A percentile compares a stretch with the other conserved stretches of the same genome.
These are phyloP conservation scores for Vandiemenella viatica DNA, from an alignment of 2,888 invertebrate species.

Conservation along the genomic window DNA sequence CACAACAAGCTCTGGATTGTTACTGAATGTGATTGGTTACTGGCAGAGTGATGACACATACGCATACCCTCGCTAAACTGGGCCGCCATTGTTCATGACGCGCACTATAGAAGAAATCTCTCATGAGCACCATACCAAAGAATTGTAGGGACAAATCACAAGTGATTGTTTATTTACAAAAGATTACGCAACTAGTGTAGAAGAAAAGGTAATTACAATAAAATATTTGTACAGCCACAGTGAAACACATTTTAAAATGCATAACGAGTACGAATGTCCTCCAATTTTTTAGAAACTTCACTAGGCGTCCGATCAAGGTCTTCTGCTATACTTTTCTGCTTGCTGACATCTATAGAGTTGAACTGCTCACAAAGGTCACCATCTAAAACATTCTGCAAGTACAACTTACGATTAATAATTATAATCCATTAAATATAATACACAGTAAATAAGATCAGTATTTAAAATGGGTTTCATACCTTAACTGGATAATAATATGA, in stretches of 20 bases:
- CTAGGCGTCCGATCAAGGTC: slow-evolving; percentile 91
- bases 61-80: too few species aligned
- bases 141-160: too few species aligned
- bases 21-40: too few species aligned
- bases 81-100: too few species aligned
- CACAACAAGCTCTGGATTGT: too few species aligned
- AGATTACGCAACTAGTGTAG: too few species aligned
- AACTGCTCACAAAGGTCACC: slow-evolving; percentile 99
- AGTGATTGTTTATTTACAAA: too few species aligned
- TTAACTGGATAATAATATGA: slow-evolving; percentile 96
- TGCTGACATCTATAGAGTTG: slow-evolving; percentile 82
- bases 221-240: neutral
- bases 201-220: neutral
- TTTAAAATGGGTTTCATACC: slow-evolving; percentile 33
- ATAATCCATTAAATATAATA: neutral
- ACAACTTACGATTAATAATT: slow-evolving; percentile 12
- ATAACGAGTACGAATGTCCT: slow-evolving; percentile 95
- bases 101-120: too few species aligned
- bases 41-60: too few species aligned
- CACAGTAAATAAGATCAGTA: neutral
- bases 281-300: slow-evolving; percentile 95
- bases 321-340: slow-evolving; percentile 88
- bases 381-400: slow-evolving; percentile 84
- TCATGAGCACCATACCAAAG: neutral
- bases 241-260: slow-evolving; percentile 63